Evolutionary conservation across 2,113 vertebrate species (phyloP), one percentile per base, ranked within the genome.

Genomic region (Rhabdornis inornatus): DNA sequence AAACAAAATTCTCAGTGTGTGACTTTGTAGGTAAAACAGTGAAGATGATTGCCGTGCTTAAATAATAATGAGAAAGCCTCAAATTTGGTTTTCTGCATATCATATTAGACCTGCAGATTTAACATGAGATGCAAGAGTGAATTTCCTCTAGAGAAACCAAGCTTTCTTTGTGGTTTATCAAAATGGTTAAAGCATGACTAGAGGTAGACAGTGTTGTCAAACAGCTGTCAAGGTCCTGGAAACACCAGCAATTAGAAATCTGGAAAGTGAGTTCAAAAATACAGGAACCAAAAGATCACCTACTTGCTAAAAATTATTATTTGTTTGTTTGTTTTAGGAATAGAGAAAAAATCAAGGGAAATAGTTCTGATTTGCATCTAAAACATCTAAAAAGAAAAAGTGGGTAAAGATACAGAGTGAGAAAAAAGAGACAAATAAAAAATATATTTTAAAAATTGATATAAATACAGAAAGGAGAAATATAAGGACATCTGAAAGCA

Each of bases 11-110:
- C 8, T 59, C 33, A 20, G 23, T 40, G 15, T 72, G 18, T 70
- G 59, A 60, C 35, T 92, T 77, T 6, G 3, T 39, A 89, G 68
- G 60, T 52, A 23, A 90, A 95, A 78, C 9, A 71, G 8, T 31
- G 49, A 77, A 47, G 33, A 63, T 37, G 47, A 83, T 75, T 80
- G 15, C 10, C 47, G 75, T 0, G 0, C 33, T 94, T 88, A 80
- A 92, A 90, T 70, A 88, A 78, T 77, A 86, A 83, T 59, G 33
- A 93, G 39, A 90, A 88, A 47, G 5, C 39, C 82, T 90, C 47
- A 75, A 31, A 78, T 94, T 76, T 83, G 9, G 11, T 86, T 95
- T 95, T 75, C 64, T 70, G 24, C 11, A 50, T 52, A 27, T 84
- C 65, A 56, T 75, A 24, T 85, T 79, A 75, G 19, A 66, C 44